These are phyloP conservation scores for Caenorhabditis angaria DNA, from an alignment of 2,888 invertebrate species.

Conservation along the genomic window DNA sequence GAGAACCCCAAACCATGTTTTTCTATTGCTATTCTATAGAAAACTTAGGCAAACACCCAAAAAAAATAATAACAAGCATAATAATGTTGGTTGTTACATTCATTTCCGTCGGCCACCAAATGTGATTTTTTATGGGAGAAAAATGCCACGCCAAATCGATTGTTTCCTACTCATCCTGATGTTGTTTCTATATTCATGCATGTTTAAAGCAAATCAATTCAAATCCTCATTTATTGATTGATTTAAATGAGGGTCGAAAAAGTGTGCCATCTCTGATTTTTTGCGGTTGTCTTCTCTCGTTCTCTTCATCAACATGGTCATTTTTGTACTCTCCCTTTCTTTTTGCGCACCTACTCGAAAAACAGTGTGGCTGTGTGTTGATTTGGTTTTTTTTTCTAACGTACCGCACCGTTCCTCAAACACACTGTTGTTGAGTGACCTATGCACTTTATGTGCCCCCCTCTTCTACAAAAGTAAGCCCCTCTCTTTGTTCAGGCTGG, in stretches of 20 bases:
- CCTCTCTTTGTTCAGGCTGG: neutral
- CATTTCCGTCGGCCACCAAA: neutral
- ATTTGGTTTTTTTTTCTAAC: neutral
- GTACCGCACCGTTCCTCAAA: neutral
- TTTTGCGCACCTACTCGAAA: conserved; percentile 6
- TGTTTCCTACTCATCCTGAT: too few relatives aligned
- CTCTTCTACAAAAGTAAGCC: neutral
- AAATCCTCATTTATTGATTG: too few relatives aligned
- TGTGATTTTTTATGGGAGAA: neutral
- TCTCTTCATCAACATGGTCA: neutral
- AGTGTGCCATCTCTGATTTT: conserved; percentile 21
- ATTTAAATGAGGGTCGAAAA: conserved; percentile 1
- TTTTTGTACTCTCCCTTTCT: conserved; percentile 13
- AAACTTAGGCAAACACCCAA: neutral
- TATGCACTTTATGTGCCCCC: neutral
- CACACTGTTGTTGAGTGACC: too few relatives aligned
- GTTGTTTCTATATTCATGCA: too few relatives aligned
- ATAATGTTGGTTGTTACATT: neutral
- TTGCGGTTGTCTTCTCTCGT: conserved; percentile 5
- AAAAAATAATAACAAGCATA: neutral
- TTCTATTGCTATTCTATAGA: too few relatives aligned
- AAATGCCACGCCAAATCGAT: neutral
- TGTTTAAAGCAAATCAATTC: too few relatives aligned
- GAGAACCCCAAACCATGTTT: too few relatives aligned
- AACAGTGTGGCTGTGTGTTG: neutral